phyloP scores from a whole-genome alignment of 2,888 invertebrate species.

The Sisyra nigra region DNA sequence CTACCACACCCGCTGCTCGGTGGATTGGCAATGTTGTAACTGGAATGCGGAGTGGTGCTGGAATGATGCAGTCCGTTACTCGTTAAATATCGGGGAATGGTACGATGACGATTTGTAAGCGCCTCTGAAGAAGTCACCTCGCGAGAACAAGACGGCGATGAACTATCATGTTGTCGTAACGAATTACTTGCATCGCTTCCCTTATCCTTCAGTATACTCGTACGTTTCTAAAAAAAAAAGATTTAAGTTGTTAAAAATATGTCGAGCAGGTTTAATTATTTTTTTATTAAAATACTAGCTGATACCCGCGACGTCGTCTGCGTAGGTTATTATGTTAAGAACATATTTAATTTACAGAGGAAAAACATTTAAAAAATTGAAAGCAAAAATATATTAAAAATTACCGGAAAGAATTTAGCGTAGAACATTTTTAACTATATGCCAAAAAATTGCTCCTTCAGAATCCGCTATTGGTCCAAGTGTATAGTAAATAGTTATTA shows the following conservation, averaged over 20 bases:
- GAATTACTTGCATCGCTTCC: too few relatives aligned
- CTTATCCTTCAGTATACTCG: not conserved
- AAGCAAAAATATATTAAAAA: too few relatives aligned
- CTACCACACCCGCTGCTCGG: not conserved
- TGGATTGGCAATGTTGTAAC: not conserved
- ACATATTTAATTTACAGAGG: too few relatives aligned
- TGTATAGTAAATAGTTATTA: too few relatives aligned
- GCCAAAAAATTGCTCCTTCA: too few relatives aligned
- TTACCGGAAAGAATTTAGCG: too few relatives aligned
- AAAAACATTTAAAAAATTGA: too few relatives aligned
- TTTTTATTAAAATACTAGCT: too few relatives aligned
- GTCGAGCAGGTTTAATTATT: not conserved
- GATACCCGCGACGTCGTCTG: too few relatives aligned
- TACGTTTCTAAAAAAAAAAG: slow-evolving; percentile 6
- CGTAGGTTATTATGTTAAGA: too few relatives aligned
- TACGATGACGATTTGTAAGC: slow-evolving; percentile 24
- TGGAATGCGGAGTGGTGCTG: slow-evolving; percentile 1
- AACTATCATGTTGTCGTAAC: slow-evolving; percentile 11
- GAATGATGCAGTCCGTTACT: slow-evolving; percentile 19
- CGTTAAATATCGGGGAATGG: slow-evolving; percentile 28
- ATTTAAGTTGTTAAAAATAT: not conserved
- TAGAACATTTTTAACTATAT: too few relatives aligned
- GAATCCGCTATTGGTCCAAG: too few relatives aligned
- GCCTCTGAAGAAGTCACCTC: not conserved
- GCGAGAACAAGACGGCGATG: slow-evolving; percentile 14